Evolutionary conservation across 2,888 invertebrate genomes (phyloP).

Genomic region (Agonopterix subpropinquella): DNA sequence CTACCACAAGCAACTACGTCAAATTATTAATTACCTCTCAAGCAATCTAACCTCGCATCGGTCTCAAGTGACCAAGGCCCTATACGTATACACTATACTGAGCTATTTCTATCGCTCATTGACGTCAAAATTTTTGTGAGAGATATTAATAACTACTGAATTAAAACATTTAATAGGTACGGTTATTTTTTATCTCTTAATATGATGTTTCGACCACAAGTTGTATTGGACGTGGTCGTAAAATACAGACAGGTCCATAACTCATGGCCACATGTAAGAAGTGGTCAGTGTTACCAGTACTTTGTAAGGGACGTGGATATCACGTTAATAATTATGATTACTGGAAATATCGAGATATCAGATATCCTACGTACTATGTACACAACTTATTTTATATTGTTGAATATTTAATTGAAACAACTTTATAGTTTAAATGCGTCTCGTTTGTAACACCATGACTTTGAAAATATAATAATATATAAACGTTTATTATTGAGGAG

Average conservation of each 20-base stretch:
- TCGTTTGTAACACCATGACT: constrained; percentile 18
- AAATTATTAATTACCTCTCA: constrained; percentile 59
- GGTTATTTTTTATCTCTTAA: constrained; percentile 2
- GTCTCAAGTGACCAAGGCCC: background rate
- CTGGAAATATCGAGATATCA: background rate
- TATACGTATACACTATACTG: background rate
- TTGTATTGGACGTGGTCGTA: constrained; percentile 12
- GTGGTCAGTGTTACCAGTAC: constrained; percentile 9
- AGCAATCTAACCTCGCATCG: background rate
- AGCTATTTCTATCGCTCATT: constrained; percentile 1
- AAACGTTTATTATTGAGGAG: constrained; percentile 32
- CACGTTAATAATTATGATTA: constrained; percentile 7
- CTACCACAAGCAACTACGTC: constrained; percentile 44
- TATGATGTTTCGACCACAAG: constrained; percentile 7
- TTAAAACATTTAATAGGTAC: constrained; percentile 8
- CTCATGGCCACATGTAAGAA: constrained; percentile 8
- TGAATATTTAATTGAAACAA: too few relatives aligned
- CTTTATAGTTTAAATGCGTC: constrained; percentile 7
- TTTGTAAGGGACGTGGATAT: constrained; percentile 9
- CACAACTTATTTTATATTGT: too few relatives aligned
- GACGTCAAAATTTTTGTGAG: background rate
- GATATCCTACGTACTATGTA: background rate
- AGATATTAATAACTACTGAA: background rate
- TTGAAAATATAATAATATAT: constrained; percentile 33
- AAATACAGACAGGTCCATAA: constrained; percentile 11